Conservation (phyloP, 2,113 vertebrate species). For the Puntigrus tetrazona region DNA sequence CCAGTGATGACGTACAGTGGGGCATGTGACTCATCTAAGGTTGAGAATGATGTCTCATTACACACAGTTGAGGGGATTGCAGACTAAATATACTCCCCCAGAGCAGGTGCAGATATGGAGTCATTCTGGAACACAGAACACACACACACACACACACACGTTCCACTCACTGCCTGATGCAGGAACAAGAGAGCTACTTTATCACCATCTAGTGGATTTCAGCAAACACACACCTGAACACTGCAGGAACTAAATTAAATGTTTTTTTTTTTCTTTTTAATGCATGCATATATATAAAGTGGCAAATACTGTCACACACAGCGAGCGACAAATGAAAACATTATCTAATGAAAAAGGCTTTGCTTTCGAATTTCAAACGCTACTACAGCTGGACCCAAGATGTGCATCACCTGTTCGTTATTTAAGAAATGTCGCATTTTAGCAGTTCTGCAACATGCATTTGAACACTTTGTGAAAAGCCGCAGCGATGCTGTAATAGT, state of each 20-base stretch:
- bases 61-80: conserved; percentile 17
- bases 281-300: neutral
- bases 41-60: conserved; percentile 28
- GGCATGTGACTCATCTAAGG: neutral
- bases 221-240: neutral
- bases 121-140: neutral
- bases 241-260: neutral
- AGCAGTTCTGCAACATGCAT: neutral
- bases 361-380: neutral
- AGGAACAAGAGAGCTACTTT: conserved; percentile 42
- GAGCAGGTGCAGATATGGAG: conserved; percentile 34
- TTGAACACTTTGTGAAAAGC: neutral
- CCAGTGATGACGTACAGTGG: conserved; percentile 20
- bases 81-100: conserved; percentile 27
- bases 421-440: neutral
- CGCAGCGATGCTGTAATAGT: neutral
- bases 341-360: neutral
- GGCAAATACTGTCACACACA: neutral
- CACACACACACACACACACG: neutral
- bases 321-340: neutral
- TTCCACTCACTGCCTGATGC: neutral
- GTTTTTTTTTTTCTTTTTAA: neutral
- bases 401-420: neutral
- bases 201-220: conserved; percentile 60
- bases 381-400: neutral